Percentiles rank a stretch among this genome's conserved stretches.
These are phyloP conservation scores for Pandion haliaetus DNA, from an alignment of 2,113 vertebrate species.

Conservation along the genomic window DNA sequence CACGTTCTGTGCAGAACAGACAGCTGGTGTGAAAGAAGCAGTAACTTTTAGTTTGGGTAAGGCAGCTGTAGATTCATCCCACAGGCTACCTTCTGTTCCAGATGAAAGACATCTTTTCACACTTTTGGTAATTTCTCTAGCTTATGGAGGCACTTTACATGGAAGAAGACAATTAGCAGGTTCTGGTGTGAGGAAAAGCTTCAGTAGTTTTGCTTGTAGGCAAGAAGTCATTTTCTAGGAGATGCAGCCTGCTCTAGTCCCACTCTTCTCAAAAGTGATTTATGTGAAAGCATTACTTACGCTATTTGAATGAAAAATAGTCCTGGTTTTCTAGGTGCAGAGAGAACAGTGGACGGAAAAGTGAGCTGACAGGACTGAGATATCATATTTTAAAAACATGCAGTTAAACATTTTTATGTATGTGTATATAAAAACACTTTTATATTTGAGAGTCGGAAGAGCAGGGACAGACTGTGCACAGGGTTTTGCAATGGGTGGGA, in stretches of 20 bases:
- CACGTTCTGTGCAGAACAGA: neutral
- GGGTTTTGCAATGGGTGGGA: neutral
- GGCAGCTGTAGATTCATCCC: neutral
- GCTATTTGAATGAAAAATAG: neutral
- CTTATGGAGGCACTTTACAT: neutral
- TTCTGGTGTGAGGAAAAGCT: neutral
- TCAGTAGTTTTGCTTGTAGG: neutral
- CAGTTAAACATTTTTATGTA: neutral
- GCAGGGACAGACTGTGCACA: neutral
- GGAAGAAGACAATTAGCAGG: neutral
- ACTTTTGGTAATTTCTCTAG: neutral
- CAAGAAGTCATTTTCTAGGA: neutral
- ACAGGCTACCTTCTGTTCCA: neutral
- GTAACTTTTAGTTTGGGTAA: neutral
- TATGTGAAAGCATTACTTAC: neutral
- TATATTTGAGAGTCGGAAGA: neutral
- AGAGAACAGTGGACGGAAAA: neutral
- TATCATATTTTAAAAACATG: neutral
- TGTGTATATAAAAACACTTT: neutral
- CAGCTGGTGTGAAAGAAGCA: neutral
- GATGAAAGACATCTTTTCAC: neutral
- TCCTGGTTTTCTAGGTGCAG: neutral
- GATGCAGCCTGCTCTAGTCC: neutral
- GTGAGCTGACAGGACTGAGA: neutral
- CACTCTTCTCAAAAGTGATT: neutral